Percentiles rank a stretch among this genome's conserved stretches.
These are phyloP conservation scores for Catalaphyllia jardinei DNA, from an alignment of 64 coral and sea anemone species.

Conservation along the genomic window DNA sequence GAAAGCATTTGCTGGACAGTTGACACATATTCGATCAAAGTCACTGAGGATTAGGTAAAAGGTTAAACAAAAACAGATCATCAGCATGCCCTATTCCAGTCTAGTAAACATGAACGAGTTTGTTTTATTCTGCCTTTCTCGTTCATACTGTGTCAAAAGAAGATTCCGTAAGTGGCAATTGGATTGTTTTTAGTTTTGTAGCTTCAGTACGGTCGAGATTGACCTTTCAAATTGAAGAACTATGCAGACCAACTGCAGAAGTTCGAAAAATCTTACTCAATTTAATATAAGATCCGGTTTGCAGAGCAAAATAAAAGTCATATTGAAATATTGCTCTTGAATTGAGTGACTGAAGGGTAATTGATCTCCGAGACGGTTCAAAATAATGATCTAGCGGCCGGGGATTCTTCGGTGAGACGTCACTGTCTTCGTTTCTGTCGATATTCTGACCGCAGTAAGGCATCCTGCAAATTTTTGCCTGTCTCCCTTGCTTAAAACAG, in stretches of 20 bases:
- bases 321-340: not conserved
- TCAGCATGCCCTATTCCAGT: not conserved
- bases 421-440: too few relatives aligned
- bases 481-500: too few relatives aligned
- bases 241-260: not conserved
- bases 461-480: too few relatives aligned
- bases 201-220: not conserved
- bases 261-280: not conserved
- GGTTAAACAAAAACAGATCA: constrained; percentile 11
- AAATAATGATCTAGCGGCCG: not conserved
- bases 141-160: not conserved
- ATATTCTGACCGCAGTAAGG: too few relatives aligned
- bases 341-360: not conserved
- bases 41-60: not conserved
- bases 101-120: constrained; percentile 24
- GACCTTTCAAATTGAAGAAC: not conserved
- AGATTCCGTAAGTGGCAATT: not conserved
- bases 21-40: not conserved
- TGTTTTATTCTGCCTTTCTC: constrained; percentile 4
- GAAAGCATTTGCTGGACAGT: not conserved
- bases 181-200: not conserved
- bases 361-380: not conserved
- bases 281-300: not conserved
- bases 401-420: too few relatives aligned
- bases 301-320: not conserved